Base-by-base conservation (phyloP, 2,888 invertebrate genomes). In the Agriotes lineatus region DNA sequence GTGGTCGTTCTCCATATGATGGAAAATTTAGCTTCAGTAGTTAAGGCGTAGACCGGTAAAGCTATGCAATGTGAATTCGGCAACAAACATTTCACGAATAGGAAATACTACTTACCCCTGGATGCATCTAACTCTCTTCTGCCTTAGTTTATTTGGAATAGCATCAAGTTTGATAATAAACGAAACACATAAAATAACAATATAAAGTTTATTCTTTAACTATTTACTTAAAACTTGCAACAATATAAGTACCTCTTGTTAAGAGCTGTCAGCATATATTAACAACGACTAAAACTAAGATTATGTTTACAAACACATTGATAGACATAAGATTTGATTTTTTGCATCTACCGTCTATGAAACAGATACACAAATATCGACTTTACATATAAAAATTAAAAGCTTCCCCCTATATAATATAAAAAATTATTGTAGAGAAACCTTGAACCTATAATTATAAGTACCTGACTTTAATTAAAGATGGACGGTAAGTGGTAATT, bases 211-310 rank as follows among this genome's bases (percentile, higher is more conserved):
- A 67, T 67, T 67, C 60, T 56, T 30, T 52, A 44, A 35, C 44
- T 61, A 60, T 62, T 62, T 56, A 62, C 57, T 42, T 67, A 67
- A 45, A 67, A 67, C 67, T 67, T 62, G 67, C 67, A 62, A 67
- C 67, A 67, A 67, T 67, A 65, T 61, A 62, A 56, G 33, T 63
- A 56, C 5, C 62, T 48, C 62, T 57, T 42, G 37, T 45, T 33
- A 60, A 54, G 66, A 67, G 56, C 39, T 62, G 44, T 54, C 62
- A 62, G 67, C 57, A 42, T 57, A 56, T 61, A 67, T 62, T 61
- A 62, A 67, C 67, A 67, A 67, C 58, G 57, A 67, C 67, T 67
- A 67, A 60, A 67, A 67, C 62, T 67, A 67, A 62, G 57, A 66
- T 63, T 45, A 56, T 66, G 60, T 62, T 67, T 67, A 67, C 67